Evolutionary conservation across 2,113 vertebrate species (phyloP).

Genomic region (Vidua chalybeata): DNA sequence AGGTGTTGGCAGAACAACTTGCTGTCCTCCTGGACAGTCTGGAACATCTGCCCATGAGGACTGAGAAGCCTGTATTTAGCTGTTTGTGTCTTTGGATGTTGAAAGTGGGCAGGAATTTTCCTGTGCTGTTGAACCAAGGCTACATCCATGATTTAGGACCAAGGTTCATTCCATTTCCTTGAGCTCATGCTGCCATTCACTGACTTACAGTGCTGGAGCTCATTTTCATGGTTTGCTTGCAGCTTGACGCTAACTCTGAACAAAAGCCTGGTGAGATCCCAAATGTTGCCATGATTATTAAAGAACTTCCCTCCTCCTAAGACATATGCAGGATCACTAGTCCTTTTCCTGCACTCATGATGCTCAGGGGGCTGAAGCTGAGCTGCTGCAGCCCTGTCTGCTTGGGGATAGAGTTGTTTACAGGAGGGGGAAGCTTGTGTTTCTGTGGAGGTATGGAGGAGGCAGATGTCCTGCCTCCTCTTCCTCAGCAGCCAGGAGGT

Average conservation of each 20-base stretch:
- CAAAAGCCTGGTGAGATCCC: neutral
- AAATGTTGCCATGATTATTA: neutral
- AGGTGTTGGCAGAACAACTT: neutral
- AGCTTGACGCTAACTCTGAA: neutral
- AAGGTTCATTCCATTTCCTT: neutral
- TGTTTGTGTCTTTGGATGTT: neutral
- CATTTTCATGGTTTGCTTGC: neutral
- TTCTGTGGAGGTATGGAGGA: neutral
- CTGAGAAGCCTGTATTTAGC: neutral
- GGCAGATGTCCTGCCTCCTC: neutral
- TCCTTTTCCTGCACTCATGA: neutral
- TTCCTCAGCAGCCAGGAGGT: neutral
- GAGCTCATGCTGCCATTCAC: neutral
- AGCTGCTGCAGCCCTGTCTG: neutral
- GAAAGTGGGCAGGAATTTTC: neutral
- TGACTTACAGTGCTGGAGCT: neutral
- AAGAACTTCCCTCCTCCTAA: neutral
- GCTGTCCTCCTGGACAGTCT: neutral
- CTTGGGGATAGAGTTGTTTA: neutral
- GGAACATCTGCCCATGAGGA: neutral
- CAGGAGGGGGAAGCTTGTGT: neutral
- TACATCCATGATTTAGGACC: neutral
- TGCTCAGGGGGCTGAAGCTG: neutral
- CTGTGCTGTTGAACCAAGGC: neutral
- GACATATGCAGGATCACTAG: neutral